Evolutionary conservation across 1,140 invertebrate genomes (phyloP).

Genomic region (Chironomus tepperi): DNA sequence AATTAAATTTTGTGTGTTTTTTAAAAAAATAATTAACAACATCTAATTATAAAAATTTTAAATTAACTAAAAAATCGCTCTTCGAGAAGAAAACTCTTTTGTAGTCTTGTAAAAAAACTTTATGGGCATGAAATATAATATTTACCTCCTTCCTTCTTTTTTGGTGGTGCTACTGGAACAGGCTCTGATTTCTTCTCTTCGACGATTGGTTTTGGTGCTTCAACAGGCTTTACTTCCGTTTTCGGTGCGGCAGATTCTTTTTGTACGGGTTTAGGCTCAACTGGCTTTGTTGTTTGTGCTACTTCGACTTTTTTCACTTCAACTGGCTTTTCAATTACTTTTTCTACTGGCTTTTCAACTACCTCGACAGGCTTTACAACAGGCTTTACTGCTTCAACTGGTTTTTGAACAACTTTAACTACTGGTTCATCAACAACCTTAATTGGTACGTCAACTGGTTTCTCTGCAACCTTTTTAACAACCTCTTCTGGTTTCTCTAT

Average conservation of each 20-base stretch:
- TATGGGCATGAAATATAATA: background rate
- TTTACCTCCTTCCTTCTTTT: conserved; percentile 14
- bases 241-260: too few relatives aligned
- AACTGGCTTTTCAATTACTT: too few relatives aligned
- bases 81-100: too few relatives aligned
- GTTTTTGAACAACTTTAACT: background rate
- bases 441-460: background rate
- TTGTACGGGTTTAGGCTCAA: conserved; percentile 18
- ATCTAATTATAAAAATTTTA: background rate
- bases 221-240: background rate
- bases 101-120: too few relatives aligned
- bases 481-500: background rate
- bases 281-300: too few relatives aligned
- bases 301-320: background rate
- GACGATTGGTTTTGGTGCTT: background rate
- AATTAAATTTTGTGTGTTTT: background rate
- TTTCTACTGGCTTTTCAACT: too few relatives aligned
- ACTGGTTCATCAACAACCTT: background rate
- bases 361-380: background rate
- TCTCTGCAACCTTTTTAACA: conserved; percentile 21
- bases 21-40: background rate
- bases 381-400: background rate
- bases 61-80: background rate
- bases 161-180: background rate
- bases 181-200: background rate